Base-by-base conservation (phyloP, 2,888 invertebrate genomes). In the Neocrepidodera transversa region DNA sequence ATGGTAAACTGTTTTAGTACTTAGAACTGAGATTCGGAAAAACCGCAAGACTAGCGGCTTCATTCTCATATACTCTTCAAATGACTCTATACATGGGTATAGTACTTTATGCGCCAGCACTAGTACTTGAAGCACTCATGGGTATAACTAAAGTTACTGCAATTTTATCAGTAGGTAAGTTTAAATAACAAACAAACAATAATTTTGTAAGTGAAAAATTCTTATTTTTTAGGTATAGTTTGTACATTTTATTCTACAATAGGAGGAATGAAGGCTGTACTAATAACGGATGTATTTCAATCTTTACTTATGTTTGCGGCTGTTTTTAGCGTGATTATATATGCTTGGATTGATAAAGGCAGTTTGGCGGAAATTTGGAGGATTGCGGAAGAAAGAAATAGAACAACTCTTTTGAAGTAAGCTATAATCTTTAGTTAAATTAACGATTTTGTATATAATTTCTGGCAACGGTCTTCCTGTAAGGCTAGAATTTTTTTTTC, bases 71-170 rank as follows among this genome's bases (percentile, higher is more conserved):
- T 74, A 89, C 92, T 52, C 71, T 93, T 36, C 97, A 97, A 82
- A 92, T 95, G 90, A 86, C 95, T 68, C 81, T 94, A 14, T 93
- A 93, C 71, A 93, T 92, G 83, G 92, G 95, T 0, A 91, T 97
- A 68, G 97, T 95, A 13, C 80, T 97, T 6, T 97, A 93, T 78
- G 96, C 97, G 0, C 97, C 97, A 1, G 91, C 97, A 0, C 82
- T 97, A 65, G 95, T 96, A 0, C 78, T 97, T 14, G 91, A 92
- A 77, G 87, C 95, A 1, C 89, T 93, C 23, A 93, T 93, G 1
- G 92, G 92, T n/a, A 80, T 93, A 5, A 85, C 86, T 61, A 86
- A 88, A 79, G 77, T 86, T 20, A 82, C 86, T 64, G 92, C 93
- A 1, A 90, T 94, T 66, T 76, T 93, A 55, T 83, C 86, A 0